phyloP scores from a whole-genome alignment of 2,113 vertebrate species.

The Raja brachyura region DNA sequence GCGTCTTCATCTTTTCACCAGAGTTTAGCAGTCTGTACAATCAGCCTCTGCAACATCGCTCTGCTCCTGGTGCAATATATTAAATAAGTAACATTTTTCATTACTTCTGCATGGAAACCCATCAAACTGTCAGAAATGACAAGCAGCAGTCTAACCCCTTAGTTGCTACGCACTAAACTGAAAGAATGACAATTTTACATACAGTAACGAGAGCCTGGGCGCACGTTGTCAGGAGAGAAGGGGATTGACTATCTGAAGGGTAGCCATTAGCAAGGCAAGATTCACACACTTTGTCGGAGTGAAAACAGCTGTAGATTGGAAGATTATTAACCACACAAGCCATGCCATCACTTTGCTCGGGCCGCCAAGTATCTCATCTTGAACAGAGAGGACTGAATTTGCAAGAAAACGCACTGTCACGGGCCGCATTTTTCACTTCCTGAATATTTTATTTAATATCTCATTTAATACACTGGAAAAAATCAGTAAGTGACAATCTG shows the following conservation, averaged over 20 bases:
- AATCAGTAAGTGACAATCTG: constrained; percentile 16
- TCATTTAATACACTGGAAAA: constrained; percentile 11
- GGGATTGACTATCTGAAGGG: constrained; percentile 11
- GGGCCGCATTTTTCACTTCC: background rate
- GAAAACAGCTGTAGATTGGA: constrained; percentile 3
- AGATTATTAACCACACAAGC: background rate
- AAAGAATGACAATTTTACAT: background rate
- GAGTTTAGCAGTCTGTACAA: background rate
- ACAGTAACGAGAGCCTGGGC: background rate
- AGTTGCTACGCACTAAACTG: background rate
- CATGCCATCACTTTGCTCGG: background rate
- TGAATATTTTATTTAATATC: constrained; percentile 18
- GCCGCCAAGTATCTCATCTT: background rate
- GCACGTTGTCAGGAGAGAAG: background rate
- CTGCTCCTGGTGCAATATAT: background rate
- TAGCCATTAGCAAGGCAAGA: background rate
- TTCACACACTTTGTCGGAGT: background rate
- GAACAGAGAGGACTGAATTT: background rate
- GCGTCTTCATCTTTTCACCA: background rate
- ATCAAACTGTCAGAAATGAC: background rate
- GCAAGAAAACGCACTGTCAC: constrained; percentile 26
- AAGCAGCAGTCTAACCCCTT: background rate
- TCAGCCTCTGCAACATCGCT: background rate
- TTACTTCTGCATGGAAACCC: background rate
- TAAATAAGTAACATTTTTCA: background rate